Evolutionary conservation across 2,113 vertebrate species (phyloP), one percentile per base, ranked within the genome.

Genomic region (Pachyramphus minor): DNA sequence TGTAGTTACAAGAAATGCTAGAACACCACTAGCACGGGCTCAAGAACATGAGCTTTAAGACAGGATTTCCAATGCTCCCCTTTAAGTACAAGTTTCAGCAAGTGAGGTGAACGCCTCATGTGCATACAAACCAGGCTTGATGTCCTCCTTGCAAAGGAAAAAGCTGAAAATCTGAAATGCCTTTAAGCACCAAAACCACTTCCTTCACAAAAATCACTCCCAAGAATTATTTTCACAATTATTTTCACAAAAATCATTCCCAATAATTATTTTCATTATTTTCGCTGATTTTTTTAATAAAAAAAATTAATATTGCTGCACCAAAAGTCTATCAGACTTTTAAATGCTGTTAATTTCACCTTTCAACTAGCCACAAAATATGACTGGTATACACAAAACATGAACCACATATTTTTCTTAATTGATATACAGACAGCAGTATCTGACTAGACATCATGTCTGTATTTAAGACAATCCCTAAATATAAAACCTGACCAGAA

Each of bases 381-480:
- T 2, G 14, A 56, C 49, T 56, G 41, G 18, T 15, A 53, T 12
- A 66, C 23, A 78, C 9, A 47, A 67, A 67, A 41, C 5, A 81
- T 0, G 0, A 93, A 44, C 15, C 20, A 47, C 3, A 0, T n/a
- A 16, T 52, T 88, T 84, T 84, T 33, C 68, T 89, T n/a, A 24
- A 22, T 5, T 55, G 39, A 41, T 35, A 89, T 13, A 58, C 11
- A 73, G 66, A 68, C 15, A 82, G 45, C 12, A 85, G 20, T 53
- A 93, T 56, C 58, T 62, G 35, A 76, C 33, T 77, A 73, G 82
- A 78, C 28, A 83, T 39, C 42, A 47, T 5, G 31, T 39, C 71
- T 74, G 31, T 49, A 72, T 83, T 87, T 74, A 90, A 75, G 33
- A 91, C 14, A 94, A 53, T 31, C 9, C 28, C 58, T 50, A 93